Evolutionary conservation across 53 echinoderm and acorn worm species (phyloP).

Genomic region (Echinarachnius parma): DNA sequence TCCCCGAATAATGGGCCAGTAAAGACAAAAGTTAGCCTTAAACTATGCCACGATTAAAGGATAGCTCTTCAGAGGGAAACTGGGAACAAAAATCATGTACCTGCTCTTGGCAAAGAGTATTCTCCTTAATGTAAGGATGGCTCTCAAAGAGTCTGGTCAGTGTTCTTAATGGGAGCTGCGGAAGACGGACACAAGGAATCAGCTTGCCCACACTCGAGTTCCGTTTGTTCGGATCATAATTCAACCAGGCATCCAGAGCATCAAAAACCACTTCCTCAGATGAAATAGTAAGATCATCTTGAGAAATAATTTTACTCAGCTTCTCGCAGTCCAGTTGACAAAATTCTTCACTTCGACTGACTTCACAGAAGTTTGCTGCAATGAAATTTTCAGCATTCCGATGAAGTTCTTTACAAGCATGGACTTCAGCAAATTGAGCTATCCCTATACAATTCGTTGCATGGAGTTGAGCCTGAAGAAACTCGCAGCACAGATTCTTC

Average conservation of each 20-base stretch:
- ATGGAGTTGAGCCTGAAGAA: constrained; percentile 81
- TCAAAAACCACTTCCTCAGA: constrained; percentile 75
- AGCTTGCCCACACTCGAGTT: constrained; percentile 59
- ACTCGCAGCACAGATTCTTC: constrained; percentile 92
- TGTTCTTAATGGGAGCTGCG: constrained; percentile 61
- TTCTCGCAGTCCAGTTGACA: constrained; percentile 60
- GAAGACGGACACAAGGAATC: constrained; percentile 74
- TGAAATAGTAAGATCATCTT: constrained; percentile 67
- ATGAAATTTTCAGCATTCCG: constrained; percentile 58
- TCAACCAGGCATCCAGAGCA: constrained; percentile 73
- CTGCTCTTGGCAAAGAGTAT: constrained; percentile 72
- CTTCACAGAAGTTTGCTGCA: constrained; percentile 70
- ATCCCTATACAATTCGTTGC: constrained; percentile 91
- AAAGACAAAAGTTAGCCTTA: too few species aligned
- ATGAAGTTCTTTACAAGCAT: constrained; percentile 76
- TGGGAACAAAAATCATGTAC: too few species aligned
- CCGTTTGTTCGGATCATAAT: constrained; percentile 67
- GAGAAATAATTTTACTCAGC: constrained; percentile 57
- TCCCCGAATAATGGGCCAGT: too few species aligned
- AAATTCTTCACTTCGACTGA: constrained; percentile 80
- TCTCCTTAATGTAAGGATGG: constrained; percentile 67
- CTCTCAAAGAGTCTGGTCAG: constrained; percentile 66
- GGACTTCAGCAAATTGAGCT: constrained; percentile 80
- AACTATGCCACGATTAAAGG: too few species aligned
- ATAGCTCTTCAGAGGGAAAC: too few species aligned